phyloP scores from a whole-genome alignment of 1,140 invertebrate genomes.

The Macrocentrus cingulum region DNA sequence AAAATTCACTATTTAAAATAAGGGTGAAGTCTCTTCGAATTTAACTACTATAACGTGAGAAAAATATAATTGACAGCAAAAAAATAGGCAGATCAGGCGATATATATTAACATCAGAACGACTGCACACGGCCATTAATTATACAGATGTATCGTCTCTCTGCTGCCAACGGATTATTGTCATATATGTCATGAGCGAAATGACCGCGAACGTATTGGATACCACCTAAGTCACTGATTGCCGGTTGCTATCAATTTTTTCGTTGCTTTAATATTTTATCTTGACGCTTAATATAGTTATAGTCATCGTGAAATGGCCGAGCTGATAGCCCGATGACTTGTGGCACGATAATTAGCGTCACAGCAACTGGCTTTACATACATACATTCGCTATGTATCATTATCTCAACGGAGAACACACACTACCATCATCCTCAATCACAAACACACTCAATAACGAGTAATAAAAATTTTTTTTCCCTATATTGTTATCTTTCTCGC shows the following conservation, averaged over 20 bases:
- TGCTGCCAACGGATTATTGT: no score
- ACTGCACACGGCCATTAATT: no score
- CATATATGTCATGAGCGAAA: no score
- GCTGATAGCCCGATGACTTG: constrained; percentile 38
- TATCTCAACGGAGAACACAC: no score
- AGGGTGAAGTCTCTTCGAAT: no score
- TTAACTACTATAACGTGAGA: no score
- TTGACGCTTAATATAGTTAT: constrained; percentile 24
- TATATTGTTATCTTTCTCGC: not conserved
- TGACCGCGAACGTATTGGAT: no score
- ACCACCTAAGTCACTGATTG: constrained; percentile 34
- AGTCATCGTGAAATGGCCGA: constrained; percentile 29
- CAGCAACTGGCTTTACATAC: not conserved
- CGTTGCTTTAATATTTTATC: constrained; percentile 32
- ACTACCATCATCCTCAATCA: not conserved
- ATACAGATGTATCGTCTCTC: no score
- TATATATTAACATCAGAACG: no score
- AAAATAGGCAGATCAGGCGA: no score
- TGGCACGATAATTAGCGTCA: constrained; percentile 32
- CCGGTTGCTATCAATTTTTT: constrained; percentile 25
- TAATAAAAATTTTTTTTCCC: not conserved
- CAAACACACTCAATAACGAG: not conserved
- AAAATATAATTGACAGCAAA: no score
- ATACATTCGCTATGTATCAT: not conserved
- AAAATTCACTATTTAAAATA: no score